These are phyloP conservation scores for Plutomurus gul DNA, from an alignment of 1,140 invertebrate species.

Conservation along the genomic window DNA sequence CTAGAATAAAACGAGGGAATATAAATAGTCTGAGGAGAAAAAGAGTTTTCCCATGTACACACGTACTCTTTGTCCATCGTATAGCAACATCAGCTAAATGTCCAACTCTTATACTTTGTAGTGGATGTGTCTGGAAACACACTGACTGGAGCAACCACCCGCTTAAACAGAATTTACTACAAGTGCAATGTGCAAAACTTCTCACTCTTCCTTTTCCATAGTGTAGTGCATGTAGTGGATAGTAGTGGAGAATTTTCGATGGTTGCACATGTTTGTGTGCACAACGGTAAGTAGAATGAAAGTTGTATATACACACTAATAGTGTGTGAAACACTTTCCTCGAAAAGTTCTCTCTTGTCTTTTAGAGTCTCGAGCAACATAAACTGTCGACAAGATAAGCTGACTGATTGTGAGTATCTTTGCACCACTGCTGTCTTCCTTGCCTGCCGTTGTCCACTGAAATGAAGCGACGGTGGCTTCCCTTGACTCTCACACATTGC, in stretches of 20 bases:
- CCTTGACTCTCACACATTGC: neutral
- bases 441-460: neutral
- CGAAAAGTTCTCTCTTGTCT: neutral
- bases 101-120: too few species aligned
- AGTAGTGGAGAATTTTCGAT: too few species aligned
- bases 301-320: too few species aligned
- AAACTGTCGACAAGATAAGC: constrained; percentile 5
- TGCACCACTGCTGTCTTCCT: neutral
- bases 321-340: neutral
- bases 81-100: too few species aligned
- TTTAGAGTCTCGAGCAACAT: neutral
- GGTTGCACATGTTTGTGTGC: neutral
- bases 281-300: too few species aligned
- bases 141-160: too few species aligned
- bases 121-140: too few species aligned
- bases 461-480: constrained; percentile 6
- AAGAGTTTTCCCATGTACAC: too few species aligned
- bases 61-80: too few species aligned
- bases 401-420: neutral
- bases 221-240: too few species aligned
- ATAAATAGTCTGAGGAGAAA: neutral
- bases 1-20: neutral
- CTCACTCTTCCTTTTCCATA: neutral
- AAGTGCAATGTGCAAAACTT: constrained; percentile 13
- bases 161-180: neutral